Evolutionary conservation across 2,888 invertebrate genomes (phyloP), one percentile per base, ranked within the genome.

Genomic region (Nomada lathburiana): DNA sequence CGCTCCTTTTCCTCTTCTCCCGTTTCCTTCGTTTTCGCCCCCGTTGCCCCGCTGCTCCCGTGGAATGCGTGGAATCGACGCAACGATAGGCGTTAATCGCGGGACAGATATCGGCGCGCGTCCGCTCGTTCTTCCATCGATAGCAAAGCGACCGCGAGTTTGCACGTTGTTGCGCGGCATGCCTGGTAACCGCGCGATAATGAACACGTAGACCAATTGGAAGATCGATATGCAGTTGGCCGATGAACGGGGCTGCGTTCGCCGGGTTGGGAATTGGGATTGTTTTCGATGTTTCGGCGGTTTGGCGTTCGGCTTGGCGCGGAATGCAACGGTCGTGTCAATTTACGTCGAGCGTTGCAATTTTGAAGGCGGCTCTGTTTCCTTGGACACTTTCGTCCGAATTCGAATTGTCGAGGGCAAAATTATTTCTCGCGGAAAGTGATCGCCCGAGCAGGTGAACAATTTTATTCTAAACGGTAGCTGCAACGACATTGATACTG

Each of bases 1-100:
- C 36, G 7, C 7, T 36, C 36, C 36, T 36, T 36, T 36, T 7
- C 36, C 0, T 7, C 36, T 36, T 36, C 7, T 0, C 73, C 74
- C 73, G 78, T 67, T 57, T 79, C 80, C 74, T 68, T 62, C 78
- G 68, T 64, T 69, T 11, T 42, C 36, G 55, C 68, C 29, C 52
- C 9, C 64, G 18, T 42, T n/a, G n/a, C n/a, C 29, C 44, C n/a
- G 64, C 63, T 60, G 50, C 50, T 59, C 59, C 23, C 64, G 64
- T 59, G 64, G 69, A 79, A 69, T 62, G 20, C 62, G 65, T 64
- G 68, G 74, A 78, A 68, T 74, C 63, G 63, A 63, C 74, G 26
- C 10, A n/a, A 55, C n/a, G 23, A 10, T 55, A 9, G 29, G 42
- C 26, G 55, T n/a, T 23, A 55, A 63, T 23, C 52, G 9, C 52